phyloP scores from a whole-genome alignment of 2,113 vertebrate species.

The Pseudorasbora parva region DNA sequence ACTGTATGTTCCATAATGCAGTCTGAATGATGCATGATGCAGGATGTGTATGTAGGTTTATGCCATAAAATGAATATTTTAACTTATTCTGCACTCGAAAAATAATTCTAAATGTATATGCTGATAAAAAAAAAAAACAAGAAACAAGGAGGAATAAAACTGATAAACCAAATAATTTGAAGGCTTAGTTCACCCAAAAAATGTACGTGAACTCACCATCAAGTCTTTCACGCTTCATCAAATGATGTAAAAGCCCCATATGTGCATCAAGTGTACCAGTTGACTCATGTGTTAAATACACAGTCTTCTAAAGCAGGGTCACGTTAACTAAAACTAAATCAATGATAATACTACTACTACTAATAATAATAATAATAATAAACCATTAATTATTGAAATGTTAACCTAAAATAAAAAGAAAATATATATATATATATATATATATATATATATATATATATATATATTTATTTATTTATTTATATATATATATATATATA shows the following conservation, averaged over 20 bases:
- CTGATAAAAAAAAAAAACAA: background rate
- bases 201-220: background rate
- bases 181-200: background rate
- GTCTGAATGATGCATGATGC: conserved; percentile 23
- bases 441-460: too few relatives aligned
- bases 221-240: background rate
- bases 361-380: too few relatives aligned
- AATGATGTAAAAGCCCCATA: background rate
- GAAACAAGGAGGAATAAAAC: background rate
- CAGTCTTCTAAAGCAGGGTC: background rate
- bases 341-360: too few relatives aligned
- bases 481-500: too few relatives aligned
- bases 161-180: background rate
- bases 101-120: background rate
- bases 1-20: background rate
- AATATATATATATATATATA: too few relatives aligned
- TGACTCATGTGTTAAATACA: background rate
- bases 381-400: too few relatives aligned
- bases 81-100: background rate
- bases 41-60: background rate
- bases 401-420: too few relatives aligned
- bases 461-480: too few relatives aligned
- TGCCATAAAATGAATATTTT: background rate
- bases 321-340: too few relatives aligned
- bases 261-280: background rate